Conservation (phyloP, 2,888 invertebrate species). For the Caradrina clavipalpis region DNA sequence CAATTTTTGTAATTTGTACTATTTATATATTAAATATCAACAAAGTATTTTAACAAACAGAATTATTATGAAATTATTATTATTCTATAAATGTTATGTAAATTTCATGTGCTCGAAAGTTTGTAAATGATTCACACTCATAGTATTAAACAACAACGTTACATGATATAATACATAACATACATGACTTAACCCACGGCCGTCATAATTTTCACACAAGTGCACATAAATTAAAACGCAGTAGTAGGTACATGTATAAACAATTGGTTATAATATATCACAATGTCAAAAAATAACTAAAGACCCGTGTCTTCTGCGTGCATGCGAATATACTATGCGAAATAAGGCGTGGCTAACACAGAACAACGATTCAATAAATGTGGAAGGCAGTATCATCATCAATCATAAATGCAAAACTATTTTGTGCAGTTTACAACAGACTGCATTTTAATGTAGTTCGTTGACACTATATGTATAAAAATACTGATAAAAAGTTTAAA, state of each 20-base stretch:
- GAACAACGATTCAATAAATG: constrained; percentile 6
- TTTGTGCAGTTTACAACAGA: constrained; percentile 48
- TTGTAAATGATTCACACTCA: constrained; percentile 50
- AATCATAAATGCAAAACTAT: constrained; percentile 48
- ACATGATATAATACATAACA: constrained; percentile 20
- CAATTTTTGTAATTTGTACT: constrained; percentile 50
- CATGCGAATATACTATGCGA: constrained; percentile 36
- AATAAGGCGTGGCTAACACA: constrained; percentile 47
- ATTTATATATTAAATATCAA: constrained; percentile 37
- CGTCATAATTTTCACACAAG: constrained; percentile 33
- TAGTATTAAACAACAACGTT: constrained; percentile 41
- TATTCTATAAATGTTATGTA: constrained; percentile 39
- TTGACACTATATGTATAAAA: constrained; percentile 19
- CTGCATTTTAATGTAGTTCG: constrained; percentile 17
- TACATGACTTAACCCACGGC: constrained; percentile 20
- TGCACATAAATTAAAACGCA: constrained; percentile 57
- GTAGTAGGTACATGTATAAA: constrained; percentile 44
- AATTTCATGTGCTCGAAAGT: constrained; percentile 41
- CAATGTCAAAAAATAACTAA: constrained; percentile 61
- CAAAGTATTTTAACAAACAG: constrained; percentile 21
- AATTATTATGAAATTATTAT: constrained; percentile 26
- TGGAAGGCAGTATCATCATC: constrained; percentile 14
- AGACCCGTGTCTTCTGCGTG: constrained; percentile 37
- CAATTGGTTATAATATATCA: constrained; percentile 65
- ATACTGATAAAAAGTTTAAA: constrained; percentile 28